Conservation (phyloP, 2,888 invertebrate species). For the Acanthosepion lycidas region DNA sequence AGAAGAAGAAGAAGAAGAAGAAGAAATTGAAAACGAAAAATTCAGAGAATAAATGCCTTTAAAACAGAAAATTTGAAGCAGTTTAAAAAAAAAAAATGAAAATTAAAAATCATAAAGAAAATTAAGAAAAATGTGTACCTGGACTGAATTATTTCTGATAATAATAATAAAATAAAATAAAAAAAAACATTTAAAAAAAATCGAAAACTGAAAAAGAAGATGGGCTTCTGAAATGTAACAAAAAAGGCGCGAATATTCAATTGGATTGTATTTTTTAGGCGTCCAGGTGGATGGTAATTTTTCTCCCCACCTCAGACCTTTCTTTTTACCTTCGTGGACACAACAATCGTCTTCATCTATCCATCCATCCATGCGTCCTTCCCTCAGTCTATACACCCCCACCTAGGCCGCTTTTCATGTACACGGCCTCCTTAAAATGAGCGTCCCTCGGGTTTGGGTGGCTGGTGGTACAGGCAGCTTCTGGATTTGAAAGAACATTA, state of each 20-base stretch:
- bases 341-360: conserved; percentile 33
- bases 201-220: neutral
- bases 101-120: too few species aligned
- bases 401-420: conserved; percentile 1
- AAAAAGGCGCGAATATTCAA: neutral
- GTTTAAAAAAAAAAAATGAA: too few species aligned
- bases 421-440: conserved; percentile 11
- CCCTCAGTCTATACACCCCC: neutral
- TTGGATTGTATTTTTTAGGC: neutral
- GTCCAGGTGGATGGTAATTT: conserved; percentile 18
- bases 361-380: conserved; percentile 21
- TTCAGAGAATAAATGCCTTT: too few species aligned
- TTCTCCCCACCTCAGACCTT: neutral
- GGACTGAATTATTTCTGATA: neutral
- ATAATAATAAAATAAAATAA: too few species aligned
- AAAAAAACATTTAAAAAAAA: neutral
- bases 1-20: too few species aligned
- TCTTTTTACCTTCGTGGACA: conserved; percentile 7
- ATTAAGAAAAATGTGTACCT: neutral
- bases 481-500: neutral
- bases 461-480: neutral
- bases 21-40: too few species aligned
- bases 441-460: neutral
- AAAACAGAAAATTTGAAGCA: too few species aligned
- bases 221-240: neutral